Base-by-base conservation (phyloP, 2,797 vertebrate genomes). In the Acrocephalus scirpaceus region DNA sequence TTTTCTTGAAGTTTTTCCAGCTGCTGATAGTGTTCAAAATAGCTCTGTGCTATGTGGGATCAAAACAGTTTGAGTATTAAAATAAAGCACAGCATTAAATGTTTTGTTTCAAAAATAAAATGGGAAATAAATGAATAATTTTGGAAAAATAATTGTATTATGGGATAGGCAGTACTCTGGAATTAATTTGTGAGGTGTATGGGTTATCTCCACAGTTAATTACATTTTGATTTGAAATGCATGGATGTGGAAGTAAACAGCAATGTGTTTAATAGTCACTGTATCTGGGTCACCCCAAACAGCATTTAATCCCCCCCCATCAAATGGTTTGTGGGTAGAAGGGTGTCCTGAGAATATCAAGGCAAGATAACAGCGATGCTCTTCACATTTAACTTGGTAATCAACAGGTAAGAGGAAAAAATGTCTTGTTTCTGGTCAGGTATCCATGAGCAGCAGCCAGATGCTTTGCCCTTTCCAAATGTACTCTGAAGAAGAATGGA, bases 401-500 rank as follows among this genome's bases (percentile, higher is more conserved):
- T 92, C 96, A 90, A 42, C 93, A 96, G 88, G 90, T 93, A 93
- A 82, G 84, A 71, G 74, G 86, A 54, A 91, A 83, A 79, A 89
- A 81, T 20, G 14, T 65, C 74, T 94, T 96, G 92, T 91, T 87
- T 91, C 90, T 27, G 54, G 91, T 89, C 93, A 90, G 86, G 76
- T 95, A 20, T 83, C 94, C 92, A 51, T 42, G 70, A 77, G 66
- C 92, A 70, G 87, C 90, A 88, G 92, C 67, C 84, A 78, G 92
- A 90, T 96, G 93, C 96, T 95, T 94, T 96, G 95, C 86, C 96
- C 97, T 97, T 97, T 97, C 97, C 94, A 95, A 92, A 93, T 85
- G 93, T 82, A 80, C 88, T 96, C 90, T 40, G 97, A 93, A 97
- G 97, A 95, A 93, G 97, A 97, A 97, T 93, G 95, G 97, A 97